Evolutionary conservation across 2,113 vertebrate genomes (phyloP), one percentile per base, ranked within the genome.

Genomic region (Cariama cristata): DNA sequence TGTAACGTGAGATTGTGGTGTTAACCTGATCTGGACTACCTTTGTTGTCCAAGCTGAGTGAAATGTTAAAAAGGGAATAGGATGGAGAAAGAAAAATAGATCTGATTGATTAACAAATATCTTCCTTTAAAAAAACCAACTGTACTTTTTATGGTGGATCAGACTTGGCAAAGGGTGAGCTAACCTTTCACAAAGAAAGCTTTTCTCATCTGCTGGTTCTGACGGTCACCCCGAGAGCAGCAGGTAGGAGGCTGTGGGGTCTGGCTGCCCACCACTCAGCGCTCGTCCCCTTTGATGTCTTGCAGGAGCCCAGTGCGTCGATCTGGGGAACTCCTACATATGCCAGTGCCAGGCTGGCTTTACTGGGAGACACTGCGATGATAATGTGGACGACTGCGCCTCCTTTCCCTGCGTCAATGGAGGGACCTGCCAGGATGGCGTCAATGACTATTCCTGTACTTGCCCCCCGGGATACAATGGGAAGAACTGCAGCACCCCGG

Each of bases 401-500:
- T 98, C 98, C 79, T 99, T 99, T 79, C 99, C 99, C 4, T 99
- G 99, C 4, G 98, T 99, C 69, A 99, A 99, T 0, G 99, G 99
- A 45, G 99, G 99, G 82, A 99, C 99, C 30, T 99, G 99, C 96
- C 99, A 99, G 95, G 99, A 99, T 6, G 99, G 98, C 17, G 67
- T 98, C 75, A 98, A 98, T 7, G 98, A 98, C 88, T 99, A 99
- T 96, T 99, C 98, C 56, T 99, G 99, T 96, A 99, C 98, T 79
- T 99, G 99, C 67, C 99, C 99, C 3, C 99, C 99, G 2, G 99
- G 99, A 59, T 99, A 99, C 96, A 98, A 98, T 1, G 99, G 99
- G 80, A 99, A 98, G 97, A 99, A 99, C 98, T 99, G 99, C 98
- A 99, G 99, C 45, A 95, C 98, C 11, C 99, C 99, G 0, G 95